Evolutionary conservation across 2,888 invertebrate genomes (phyloP).

Genomic region (Hyposoter dolosus): DNA sequence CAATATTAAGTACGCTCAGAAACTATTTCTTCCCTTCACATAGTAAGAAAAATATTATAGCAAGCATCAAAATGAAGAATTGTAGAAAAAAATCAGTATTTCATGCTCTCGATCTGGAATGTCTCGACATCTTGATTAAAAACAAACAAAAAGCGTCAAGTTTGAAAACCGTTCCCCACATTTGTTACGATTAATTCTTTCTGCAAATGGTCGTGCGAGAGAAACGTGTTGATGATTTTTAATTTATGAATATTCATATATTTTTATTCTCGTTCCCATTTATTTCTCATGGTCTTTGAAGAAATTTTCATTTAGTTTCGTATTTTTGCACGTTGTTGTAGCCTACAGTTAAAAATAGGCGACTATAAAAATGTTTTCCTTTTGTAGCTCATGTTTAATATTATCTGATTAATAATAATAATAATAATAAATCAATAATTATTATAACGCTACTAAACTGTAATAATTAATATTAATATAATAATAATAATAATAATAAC

Average conservation of each 20-base stretch:
- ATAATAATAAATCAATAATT: slow-evolving; percentile 73
- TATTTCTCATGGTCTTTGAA: slow-evolving; percentile 45
- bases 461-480: slow-evolving; percentile 79
- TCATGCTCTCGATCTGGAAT: slow-evolving; percentile 58
- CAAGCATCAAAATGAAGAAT: slow-evolving; percentile 14
- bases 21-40: background rate
- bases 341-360: slow-evolving; percentile 75
- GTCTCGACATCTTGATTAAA: slow-evolving; percentile 49
- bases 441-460: slow-evolving; percentile 76
- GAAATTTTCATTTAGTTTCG: slow-evolving; percentile 64
- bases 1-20: slow-evolving; percentile 44
- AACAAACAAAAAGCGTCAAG: slow-evolving; percentile 23
- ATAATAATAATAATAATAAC: slow-evolving; percentile 76
- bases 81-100: slow-evolving; percentile 27
- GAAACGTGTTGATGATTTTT: background rate
- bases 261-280: slow-evolving; percentile 14
- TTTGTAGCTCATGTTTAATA: slow-evolving; percentile 76
- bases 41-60: background rate
- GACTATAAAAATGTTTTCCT: slow-evolving; percentile 78
- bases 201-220: slow-evolving; percentile 22
- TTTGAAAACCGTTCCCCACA: background rate
- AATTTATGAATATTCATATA: background rate
- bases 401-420: slow-evolving; percentile 76
- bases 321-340: slow-evolving; percentile 62
- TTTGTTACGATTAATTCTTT: slow-evolving; percentile 13